Evolutionary conservation across 2,888 invertebrate genomes (phyloP), one percentile per base, ranked within the genome.

Genomic region (Ischnura elegans): DNA sequence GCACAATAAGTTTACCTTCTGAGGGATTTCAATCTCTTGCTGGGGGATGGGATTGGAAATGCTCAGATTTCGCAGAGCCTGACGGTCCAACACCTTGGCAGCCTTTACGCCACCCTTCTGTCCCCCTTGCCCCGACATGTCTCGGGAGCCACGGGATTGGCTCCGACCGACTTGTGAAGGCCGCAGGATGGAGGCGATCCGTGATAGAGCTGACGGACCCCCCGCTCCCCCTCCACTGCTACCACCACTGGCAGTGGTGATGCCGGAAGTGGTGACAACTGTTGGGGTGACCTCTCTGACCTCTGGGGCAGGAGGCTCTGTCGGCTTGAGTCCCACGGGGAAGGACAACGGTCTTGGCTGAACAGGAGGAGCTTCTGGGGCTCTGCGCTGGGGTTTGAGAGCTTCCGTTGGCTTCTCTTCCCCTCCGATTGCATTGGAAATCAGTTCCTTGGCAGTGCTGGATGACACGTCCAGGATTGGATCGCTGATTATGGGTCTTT

Each of bases 11-110:
- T 86, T 93, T 93, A 84, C 96, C 25, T 96, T 96, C 16, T 97
- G 96, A 0, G 97, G 96, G 2, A 97, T 95, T 87, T 97, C 97
- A 19, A 97, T 97, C 93, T 97, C 97, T 94, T 97, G 97, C 95
- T 98, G 98, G 0, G 97, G 97, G 95, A 99, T 98, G 0, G 98
- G 98, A 95, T 97, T 97, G 0, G 98, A 98, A 95, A 99, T 98
- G 95, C 98, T 98, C 93, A 98, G 96, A 94, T 97, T 97, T 93
- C 98, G 97, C 93, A 98, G 95, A 0, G 97, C 96, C 25, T 97
- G 97, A 95, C 98, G 97, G 95, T 98, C 98, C 0, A 97, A 96
- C 61, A 90, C 90, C 47, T 90, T 90, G 90, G 90, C 61, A 13
- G 90, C 90, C 87, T 93, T 93, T 61, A 87, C 55, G 45, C 86